Conservation (phyloP, 2,888 invertebrate genomes). For the Leucozona laternaria region DNA sequence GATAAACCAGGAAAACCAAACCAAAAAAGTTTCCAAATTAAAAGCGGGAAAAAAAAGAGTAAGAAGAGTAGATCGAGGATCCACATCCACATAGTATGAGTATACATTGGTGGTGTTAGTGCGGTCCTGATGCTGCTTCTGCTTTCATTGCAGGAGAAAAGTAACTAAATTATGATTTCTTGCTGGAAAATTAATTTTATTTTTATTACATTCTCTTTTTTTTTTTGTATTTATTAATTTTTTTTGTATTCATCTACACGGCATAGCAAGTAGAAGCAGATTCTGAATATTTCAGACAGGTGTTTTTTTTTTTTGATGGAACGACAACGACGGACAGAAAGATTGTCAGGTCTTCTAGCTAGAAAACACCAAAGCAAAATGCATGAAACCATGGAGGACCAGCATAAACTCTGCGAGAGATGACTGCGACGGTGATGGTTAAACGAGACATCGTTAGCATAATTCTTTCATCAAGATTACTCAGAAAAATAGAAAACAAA, state of each 20-base stretch:
- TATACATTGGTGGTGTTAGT: neutral
- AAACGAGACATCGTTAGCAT: conserved; percentile 75
- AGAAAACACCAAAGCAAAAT: conserved; percentile 24
- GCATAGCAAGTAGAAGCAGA: conserved; percentile 24
- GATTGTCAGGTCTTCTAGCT: neutral
- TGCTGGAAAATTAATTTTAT: conserved; percentile 73
- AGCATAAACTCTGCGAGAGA: conserved; percentile 56
- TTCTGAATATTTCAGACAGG: conserved; percentile 48
- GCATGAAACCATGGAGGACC: conserved; percentile 56
- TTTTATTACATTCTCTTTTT: conserved; percentile 39
- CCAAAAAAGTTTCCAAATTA: conserved; percentile 31
- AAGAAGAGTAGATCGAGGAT: conserved; percentile 9
- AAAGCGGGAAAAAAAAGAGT: conserved; percentile 7
- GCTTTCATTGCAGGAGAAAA: conserved; percentile 17
- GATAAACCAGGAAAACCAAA: conserved; percentile 31
- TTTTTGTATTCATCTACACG: neutral
- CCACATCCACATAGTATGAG: neutral
- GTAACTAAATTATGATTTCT: conserved; percentile 71
- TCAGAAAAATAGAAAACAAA: conserved; percentile 21
- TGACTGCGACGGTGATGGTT: conserved; percentile 69
- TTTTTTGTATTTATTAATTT: conserved; percentile 54
- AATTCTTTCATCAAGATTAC: conserved; percentile 71
- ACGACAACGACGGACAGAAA: conserved; percentile 12
- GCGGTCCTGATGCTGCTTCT: neutral
- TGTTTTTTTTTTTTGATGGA: conserved; percentile 28